These are phyloP conservation scores for Clusia tigrina DNA, from an alignment of 2,888 invertebrate species.

Conservation along the genomic window DNA sequence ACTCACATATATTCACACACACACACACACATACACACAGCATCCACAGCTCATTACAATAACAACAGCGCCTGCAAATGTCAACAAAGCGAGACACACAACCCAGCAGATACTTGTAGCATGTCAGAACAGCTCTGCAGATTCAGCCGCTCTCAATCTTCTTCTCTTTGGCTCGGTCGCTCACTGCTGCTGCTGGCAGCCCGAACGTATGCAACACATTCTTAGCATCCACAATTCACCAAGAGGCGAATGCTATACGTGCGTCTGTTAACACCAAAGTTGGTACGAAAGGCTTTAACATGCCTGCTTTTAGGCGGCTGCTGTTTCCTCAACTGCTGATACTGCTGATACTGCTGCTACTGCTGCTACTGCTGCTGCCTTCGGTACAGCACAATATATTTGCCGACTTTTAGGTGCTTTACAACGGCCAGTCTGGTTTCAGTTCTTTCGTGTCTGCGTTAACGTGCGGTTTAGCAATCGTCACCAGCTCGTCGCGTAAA, in stretches of 20 bases:
- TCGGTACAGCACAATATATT: conserved; percentile 20
- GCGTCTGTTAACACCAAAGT: conserved; percentile 33
- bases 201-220: conserved; percentile 18
- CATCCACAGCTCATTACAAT: background rate
- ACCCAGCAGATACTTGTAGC: conserved; percentile 25
- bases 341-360: too few relatives aligned
- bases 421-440: conserved; percentile 39
- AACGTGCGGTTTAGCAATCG: conserved; percentile 49
- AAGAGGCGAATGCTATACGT: too few relatives aligned
- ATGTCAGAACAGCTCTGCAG: conserved; percentile 13
- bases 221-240: conserved; percentile 41
- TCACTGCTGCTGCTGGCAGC: background rate
- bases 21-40: conserved; percentile 12
- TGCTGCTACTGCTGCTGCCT: conserved; percentile 41
- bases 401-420: conserved; percentile 41
- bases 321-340: conserved; percentile 14
- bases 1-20: conserved; percentile 20
- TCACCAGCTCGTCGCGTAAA: conserved; percentile 11
- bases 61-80: background rate
- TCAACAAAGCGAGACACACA: background rate
- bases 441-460: conserved; percentile 56
- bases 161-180: background rate
- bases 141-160: background rate
- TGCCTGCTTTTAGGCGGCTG: conserved; percentile 30
- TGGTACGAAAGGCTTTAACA: conserved; percentile 36